Evolutionary conservation across 2,113 vertebrate genomes (phyloP).

Genomic region (Catharus minimus): DNA sequence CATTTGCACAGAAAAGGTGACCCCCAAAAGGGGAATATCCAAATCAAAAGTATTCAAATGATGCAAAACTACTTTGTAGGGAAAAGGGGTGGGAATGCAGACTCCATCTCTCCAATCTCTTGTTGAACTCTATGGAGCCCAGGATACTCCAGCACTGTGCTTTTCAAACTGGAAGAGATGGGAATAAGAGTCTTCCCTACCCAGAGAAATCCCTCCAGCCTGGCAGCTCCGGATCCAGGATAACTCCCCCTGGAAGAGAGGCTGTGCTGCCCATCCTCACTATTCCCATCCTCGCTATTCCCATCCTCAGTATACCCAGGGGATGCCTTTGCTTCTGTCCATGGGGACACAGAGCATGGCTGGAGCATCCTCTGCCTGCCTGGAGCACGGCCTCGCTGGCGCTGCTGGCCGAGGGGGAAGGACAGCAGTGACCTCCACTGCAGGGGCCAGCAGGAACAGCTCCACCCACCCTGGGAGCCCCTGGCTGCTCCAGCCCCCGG

Average conservation of each 20-base stretch:
- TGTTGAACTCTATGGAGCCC: neutral
- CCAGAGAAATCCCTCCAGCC: neutral
- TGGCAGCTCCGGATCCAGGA: neutral
- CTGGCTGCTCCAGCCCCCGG: neutral
- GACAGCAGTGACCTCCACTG: neutral
- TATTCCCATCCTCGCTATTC: neutral
- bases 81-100: neutral
- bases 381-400: neutral
- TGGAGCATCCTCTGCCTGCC: neutral
- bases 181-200: neutral
- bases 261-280: accelerated
- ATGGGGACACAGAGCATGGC: accelerated
- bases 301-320: neutral
- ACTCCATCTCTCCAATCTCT: neutral
- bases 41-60: neutral
- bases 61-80: neutral
- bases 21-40: neutral
- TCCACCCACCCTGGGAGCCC: neutral
- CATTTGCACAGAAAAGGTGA: neutral
- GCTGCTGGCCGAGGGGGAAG: neutral
- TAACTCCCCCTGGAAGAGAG: neutral
- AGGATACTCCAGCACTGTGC: neutral
- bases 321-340: neutral
- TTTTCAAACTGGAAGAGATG: neutral
- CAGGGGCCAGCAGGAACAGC: neutral